Percentiles rank a stretch among this genome's conserved stretches.
Evolutionary conservation across 2,113 vertebrate species (phyloP).

Genomic region (Coryphaenoides rupestris): DNA sequence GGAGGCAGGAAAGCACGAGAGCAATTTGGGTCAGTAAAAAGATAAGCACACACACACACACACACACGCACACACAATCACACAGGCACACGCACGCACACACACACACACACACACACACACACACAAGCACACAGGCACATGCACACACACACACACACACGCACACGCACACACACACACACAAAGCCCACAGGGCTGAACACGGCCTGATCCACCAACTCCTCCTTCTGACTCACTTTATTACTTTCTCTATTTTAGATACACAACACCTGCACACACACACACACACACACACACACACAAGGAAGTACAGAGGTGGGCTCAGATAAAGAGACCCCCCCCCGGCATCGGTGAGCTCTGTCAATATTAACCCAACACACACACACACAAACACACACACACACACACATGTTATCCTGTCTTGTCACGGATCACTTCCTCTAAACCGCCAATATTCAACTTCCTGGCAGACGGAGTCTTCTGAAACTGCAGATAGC

Average conservation of each 20-base stretch:
- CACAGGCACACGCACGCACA: not conserved
- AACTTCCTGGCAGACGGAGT: slow-evolving; percentile 39
- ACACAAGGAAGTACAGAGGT: not conserved
- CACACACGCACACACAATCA: not conserved
- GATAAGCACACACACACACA: not conserved
- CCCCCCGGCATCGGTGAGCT: too few species aligned
- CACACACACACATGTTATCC: slow-evolving; percentile 27
- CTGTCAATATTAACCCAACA: too few species aligned
- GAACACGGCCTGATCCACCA: slow-evolving; percentile 36
- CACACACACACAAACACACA: too few species aligned
- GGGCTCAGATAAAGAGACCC: too few species aligned
- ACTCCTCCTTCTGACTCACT: slow-evolving; percentile 33
- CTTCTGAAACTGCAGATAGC: slow-evolving; percentile 32
- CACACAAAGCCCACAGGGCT: slow-evolving; percentile 28
- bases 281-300: slow-evolving; percentile 24
- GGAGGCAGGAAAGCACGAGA: slow-evolving; percentile 31
- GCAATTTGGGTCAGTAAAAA: slow-evolving; percentile 59
- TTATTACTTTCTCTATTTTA: slow-evolving; percentile 53
- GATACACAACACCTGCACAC: slow-evolving; percentile 14
- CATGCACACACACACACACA: slow-evolving; percentile 1
- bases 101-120: not conserved
- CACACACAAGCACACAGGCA: not conserved
- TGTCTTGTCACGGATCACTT: slow-evolving; percentile 54
- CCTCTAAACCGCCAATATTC: slow-evolving; percentile 51
- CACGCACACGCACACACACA: slow-evolving; percentile 18